Base-by-base conservation (phyloP, 2,113 vertebrate species). In the Chlorodrepanis virens region DNA sequence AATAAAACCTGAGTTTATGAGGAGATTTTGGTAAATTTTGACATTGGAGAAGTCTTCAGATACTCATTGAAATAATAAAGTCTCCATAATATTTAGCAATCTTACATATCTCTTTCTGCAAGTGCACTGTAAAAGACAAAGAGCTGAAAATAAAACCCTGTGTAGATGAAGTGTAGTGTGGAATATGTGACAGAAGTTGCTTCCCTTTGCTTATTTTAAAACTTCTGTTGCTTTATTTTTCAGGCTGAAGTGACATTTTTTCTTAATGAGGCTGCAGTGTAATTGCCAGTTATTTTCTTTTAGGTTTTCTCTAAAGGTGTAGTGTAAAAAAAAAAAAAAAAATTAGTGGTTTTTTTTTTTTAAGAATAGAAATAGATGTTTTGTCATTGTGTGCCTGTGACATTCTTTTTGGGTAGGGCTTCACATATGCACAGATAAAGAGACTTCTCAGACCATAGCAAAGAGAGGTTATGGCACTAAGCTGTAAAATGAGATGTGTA, bases 171-270 rank as follows among this genome's bases (percentile, higher is more conserved):
- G 47, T 40, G 35, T 77, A 33, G 17, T 6, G n/a, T 80, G 54
- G 64, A 87, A 28, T 91, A 35, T 59, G 70, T 44, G 75, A 40
- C 64, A 64, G 54, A 90, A 93, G 69, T 88, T 90, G 54, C 82
- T 83, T 31, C 12, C 44, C 52, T 24, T 52, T 74, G 44, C 47
- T 52, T 86, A 77, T 93, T 93, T 83, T 63, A 74, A 94, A 97
- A 90, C 85, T 94, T 94, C 7, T 35, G 5, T 74, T 75, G 79
- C 72, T 67, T 54, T 28, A 35, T 74, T 77, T 87, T 94, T 89
- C 45, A 83, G 45, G 88, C 40, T 52, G n/a, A 93, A 68, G 40
- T 53, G 45, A 9, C 35, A 11, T 52, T 11, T 83, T 89, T 87
- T 75, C 40, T 59, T 83, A 87, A 67, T 2, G 7, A 72, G 45